Base-by-base conservation (phyloP, 2,113 vertebrate species). In the Pao palembangensis region DNA sequence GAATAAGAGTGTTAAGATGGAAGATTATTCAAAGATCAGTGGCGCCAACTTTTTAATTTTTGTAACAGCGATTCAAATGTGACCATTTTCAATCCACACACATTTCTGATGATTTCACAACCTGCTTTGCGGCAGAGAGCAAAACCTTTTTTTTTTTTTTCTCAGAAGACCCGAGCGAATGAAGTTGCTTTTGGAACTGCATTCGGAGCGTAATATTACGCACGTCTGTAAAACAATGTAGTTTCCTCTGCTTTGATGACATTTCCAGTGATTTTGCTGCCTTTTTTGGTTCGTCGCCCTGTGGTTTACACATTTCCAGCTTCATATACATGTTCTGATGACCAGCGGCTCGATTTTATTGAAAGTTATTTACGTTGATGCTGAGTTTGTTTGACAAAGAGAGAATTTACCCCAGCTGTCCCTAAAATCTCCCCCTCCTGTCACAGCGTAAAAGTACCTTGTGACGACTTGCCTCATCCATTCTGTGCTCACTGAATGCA, bases 401-500 rank as follows among this genome's bases (percentile, higher is more conserved):
- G 14, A 73, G 57, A 68, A 8, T 31, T 61, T 61, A 19, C 73
- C 53, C 62, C 16, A 38, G 58, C 61, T 58, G 55, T 75, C 60
- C 64, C 66, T 67, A 52, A 84, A 59, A 58, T 12, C 11, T 38
- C 51, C 28, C 73, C 61, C 19, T 54, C 58, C 74, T 85, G 84
- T 87, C 85, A 84, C 82, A 87, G 53, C 82, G 83, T 72, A 31
- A 55, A 47, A 70, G 21, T 42, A 63, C 76, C 85, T 82, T 85
- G 78, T 78, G 81, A 85, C 85, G 76, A 75, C 43, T 34, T 51
- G 23, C 64, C 57, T 85, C 82, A 84, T 82, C 73, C 67, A 69
- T 64, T 13, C 69, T 78, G 76, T 66, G 19, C 69, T 78, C 85
- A 76, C 44, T 75, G 82, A 88, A 90, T 84, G 80, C 71, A 81